Conservation (phyloP, 2,113 vertebrate genomes). For the Acanthochromis polyacanthus region DNA sequence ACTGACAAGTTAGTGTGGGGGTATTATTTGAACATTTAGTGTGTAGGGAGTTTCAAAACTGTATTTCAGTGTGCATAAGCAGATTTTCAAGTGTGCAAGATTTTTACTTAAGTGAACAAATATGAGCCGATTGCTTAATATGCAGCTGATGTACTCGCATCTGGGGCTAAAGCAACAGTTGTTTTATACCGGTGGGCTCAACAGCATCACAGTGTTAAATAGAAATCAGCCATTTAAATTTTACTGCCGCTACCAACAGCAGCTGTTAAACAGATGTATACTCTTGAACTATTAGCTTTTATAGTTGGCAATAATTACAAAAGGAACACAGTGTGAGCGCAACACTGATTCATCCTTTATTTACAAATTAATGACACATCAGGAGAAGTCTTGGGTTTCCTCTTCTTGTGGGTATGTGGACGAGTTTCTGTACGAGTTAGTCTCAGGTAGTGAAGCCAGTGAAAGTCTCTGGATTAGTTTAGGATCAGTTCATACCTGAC, state of each 20-base stretch:
- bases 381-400: background rate
- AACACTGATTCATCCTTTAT: conserved; percentile 21
- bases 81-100: too few species aligned
- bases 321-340: conserved; percentile 2
- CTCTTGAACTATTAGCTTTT: background rate
- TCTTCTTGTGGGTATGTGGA: conserved; percentile 1
- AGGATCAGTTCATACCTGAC: background rate
- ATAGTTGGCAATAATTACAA: conserved; percentile 1
- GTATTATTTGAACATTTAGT: too few species aligned
- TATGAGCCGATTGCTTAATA: too few species aligned
- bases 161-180: background rate
- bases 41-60: too few species aligned
- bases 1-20: too few species aligned
- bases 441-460: background rate
- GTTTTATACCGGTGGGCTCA: too few species aligned
- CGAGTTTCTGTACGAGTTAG: conserved; percentile 1
- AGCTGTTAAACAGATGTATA: background rate
- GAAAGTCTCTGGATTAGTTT: background rate
- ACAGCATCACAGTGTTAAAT: too few species aligned
- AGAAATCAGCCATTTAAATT: too few species aligned
- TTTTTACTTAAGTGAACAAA: too few species aligned
- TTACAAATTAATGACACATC: conserved; percentile 30
- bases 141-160: too few species aligned
- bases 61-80: too few species aligned
- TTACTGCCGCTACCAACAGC: background rate